Conservation (phyloP, 1,140 invertebrate species). For the Periplaneta americana region DNA sequence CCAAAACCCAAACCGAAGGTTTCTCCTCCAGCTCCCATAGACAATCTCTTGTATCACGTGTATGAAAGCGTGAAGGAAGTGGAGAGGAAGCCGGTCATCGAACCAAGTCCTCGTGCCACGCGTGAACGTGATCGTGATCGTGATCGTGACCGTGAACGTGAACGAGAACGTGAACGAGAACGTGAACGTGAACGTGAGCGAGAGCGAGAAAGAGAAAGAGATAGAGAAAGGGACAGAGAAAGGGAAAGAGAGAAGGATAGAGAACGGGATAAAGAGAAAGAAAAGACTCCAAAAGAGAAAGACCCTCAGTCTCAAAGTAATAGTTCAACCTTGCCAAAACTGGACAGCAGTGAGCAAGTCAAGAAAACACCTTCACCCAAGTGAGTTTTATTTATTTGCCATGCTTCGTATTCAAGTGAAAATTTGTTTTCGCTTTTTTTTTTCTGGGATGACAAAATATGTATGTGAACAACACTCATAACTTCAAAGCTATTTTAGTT, state of each 20-base stretch:
- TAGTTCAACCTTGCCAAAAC: neutral
- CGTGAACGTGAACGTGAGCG: neutral
- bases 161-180: neutral
- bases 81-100: constrained; percentile 29
- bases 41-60: constrained; percentile 76
- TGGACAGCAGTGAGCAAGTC: neutral
- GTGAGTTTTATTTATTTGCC: constrained; percentile 12
- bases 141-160: neutral
- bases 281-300: neutral
- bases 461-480: too few species aligned
- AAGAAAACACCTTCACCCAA: constrained; percentile 17
- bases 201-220: neutral
- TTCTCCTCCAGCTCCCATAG: constrained; percentile 49
- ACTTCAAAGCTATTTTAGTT: too few species aligned
- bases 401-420: too few species aligned
- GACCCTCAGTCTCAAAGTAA: neutral
- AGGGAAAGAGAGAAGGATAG: neutral
- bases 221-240: neutral
- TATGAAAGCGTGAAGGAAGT: constrained; percentile 58
- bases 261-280: neutral
- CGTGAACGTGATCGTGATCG: constrained; percentile 29
- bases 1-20: constrained; percentile 7
- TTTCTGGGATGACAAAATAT: too few species aligned
- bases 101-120: constrained; percentile 27
- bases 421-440: too few species aligned